phyloP scores from a whole-genome alignment of 2,888 invertebrate species.

The Lasioglossum zephyrum region DNA sequence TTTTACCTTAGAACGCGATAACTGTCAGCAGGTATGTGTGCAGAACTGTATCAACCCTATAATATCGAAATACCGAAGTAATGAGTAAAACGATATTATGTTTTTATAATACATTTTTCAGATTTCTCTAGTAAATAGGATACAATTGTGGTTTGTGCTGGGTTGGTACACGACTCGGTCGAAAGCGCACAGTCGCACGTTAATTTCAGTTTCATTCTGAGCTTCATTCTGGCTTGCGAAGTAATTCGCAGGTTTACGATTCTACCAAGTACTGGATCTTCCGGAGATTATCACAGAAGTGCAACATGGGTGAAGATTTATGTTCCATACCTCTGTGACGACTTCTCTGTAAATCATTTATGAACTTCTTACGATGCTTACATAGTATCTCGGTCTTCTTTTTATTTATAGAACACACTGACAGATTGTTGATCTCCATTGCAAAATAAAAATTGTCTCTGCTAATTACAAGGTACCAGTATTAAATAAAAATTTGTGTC shows the following conservation, averaged over 20 bases:
- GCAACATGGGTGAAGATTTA: conserved; percentile 1
- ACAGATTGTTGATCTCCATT: background rate
- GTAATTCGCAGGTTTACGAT: conserved; percentile 2
- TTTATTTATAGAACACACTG: background rate
- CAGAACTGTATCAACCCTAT: background rate
- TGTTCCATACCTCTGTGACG: background rate
- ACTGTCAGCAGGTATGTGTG: background rate
- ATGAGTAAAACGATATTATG: background rate
- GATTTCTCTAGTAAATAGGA: background rate
- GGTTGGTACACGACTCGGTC: background rate
- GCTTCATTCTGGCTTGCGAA: background rate
- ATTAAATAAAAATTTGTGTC: too few species aligned
- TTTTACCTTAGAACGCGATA: background rate
- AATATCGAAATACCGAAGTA: background rate
- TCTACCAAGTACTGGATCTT: conserved; percentile 2
- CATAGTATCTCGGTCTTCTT: background rate
- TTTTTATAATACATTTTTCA: background rate
- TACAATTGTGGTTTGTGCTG: background rate
- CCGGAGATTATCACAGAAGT: background rate
- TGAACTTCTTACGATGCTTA: background rate
- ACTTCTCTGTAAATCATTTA: background rate
- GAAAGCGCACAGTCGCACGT: background rate
- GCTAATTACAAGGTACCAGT: too few species aligned
- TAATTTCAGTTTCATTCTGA: conserved; percentile 2
- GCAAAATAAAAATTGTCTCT: too few species aligned